Percentiles rank a stretch among this genome's conserved stretches.
Evolutionary conservation across 2,113 vertebrate species (phyloP).

Genomic region (Pygoscelis adeliae): DNA sequence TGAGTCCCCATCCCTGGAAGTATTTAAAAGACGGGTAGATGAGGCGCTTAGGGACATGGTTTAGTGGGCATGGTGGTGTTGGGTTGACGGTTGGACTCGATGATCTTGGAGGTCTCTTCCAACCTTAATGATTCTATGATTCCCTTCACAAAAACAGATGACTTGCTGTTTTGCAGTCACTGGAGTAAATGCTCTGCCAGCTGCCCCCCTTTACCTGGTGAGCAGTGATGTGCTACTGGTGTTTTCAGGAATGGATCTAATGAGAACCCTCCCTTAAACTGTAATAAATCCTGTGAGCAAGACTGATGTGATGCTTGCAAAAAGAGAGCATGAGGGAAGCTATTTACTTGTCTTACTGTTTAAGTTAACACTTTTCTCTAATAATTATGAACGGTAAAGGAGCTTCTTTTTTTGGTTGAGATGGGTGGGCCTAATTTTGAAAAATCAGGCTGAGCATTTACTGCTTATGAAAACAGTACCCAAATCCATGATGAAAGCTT

Average conservation of each 20-base stretch:
- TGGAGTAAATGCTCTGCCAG: background rate
- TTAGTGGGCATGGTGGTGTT: too few relatives aligned
- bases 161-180: background rate
- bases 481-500: background rate
- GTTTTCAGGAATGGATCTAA: background rate
- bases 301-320: background rate
- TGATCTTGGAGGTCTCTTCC: too few relatives aligned
- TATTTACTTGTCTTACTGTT: background rate
- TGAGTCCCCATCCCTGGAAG: too few relatives aligned
- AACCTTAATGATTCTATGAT: too few relatives aligned
- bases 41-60: too few relatives aligned
- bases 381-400: background rate
- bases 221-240: background rate
- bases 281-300: background rate
- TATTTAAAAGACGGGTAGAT: too few relatives aligned
- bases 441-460: background rate
- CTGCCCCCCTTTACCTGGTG: background rate
- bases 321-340: background rate
- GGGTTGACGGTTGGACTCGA: too few relatives aligned
- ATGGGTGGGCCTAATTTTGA: background rate
- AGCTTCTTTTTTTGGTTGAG: background rate
- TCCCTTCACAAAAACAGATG: background rate
- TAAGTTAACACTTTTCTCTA: background rate
- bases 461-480: background rate
- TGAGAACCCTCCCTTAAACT: background rate